A percentile compares a stretch with the other conserved stretches of the same genome.
Conservation (phyloP, 1,140 invertebrate genomes). For the Zelostemma sp. region DNA sequence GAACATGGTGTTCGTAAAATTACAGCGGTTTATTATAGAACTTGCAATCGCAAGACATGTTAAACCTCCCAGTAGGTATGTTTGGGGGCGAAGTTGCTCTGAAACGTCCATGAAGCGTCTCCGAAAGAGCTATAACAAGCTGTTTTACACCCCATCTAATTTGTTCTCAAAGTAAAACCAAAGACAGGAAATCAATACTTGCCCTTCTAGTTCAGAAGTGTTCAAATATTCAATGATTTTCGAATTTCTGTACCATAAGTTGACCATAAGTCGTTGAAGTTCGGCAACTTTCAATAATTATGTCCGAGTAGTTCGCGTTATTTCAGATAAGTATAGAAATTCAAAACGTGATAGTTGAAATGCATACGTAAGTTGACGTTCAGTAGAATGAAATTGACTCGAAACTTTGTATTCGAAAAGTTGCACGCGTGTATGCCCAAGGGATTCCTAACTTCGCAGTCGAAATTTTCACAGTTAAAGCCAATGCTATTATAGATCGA, state of each 20-base stretch:
- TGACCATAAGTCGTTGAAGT: too few relatives aligned
- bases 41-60: not conserved
- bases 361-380: slow-evolving; percentile 3
- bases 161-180: too few relatives aligned
- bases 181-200: too few relatives aligned
- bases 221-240: too few relatives aligned
- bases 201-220: too few relatives aligned
- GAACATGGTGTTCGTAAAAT: not conserved
- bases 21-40: not conserved
- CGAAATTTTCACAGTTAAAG: not conserved
- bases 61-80: not conserved
- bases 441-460: not conserved
- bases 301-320: not conserved
- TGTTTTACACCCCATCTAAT: not conserved
- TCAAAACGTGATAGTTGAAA: not conserved
- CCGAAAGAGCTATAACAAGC: not conserved
- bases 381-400: slow-evolving; percentile 1
- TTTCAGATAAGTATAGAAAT: not conserved
- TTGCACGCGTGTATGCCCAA: not conserved
- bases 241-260: too few relatives aligned
- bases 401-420: not conserved
- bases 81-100: not conserved
- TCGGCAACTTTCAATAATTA: too few relatives aligned
- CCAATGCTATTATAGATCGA: not conserved
- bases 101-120: not conserved